phyloP scores from a whole-genome alignment of 2,888 invertebrate species.

The Drosophila siamana region DNA sequence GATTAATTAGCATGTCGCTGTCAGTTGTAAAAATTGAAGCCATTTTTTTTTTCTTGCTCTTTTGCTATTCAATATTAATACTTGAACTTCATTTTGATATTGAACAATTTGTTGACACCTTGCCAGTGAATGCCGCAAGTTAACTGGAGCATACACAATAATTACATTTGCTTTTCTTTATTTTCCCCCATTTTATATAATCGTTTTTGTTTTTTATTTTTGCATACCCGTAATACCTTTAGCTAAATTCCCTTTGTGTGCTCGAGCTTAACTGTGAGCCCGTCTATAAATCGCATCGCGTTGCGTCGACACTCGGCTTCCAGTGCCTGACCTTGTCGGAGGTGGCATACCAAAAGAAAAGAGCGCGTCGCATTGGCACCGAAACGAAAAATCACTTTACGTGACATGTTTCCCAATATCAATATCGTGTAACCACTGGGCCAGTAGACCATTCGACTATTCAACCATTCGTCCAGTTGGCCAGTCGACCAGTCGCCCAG shows the following conservation, averaged over 20 bases:
- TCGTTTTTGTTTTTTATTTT: too few relatives aligned
- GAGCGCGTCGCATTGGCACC: constrained; percentile 71
- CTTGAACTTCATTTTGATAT: constrained; percentile 38
- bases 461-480: constrained; percentile 15
- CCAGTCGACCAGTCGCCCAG: constrained; percentile 10
- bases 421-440: constrained; percentile 6
- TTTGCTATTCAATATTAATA: constrained; percentile 23
- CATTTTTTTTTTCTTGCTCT: constrained; percentile 8
- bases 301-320: constrained; percentile 43
- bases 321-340: constrained; percentile 68
- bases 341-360: constrained; percentile 66
- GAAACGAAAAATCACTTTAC: constrained; percentile 73
- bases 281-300: constrained; percentile 54
- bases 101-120: constrained; percentile 41
- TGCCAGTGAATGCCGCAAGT: constrained; percentile 21
- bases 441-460: constrained; percentile 25
- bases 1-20: constrained; percentile 72
- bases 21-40: constrained; percentile 57
- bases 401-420: constrained; percentile 69
- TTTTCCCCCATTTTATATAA: neutral
- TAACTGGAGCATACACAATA: constrained; percentile 34
- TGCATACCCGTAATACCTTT: constrained; percentile 39
- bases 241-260: constrained; percentile 32
- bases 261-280: constrained; percentile 36
- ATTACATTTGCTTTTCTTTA: constrained; percentile 10